Percentiles rank a stretch among this genome's conserved stretches.
phyloP scores from a whole-genome alignment of 2,888 invertebrate genomes.

The Cylindroiulus punctatus region DNA sequence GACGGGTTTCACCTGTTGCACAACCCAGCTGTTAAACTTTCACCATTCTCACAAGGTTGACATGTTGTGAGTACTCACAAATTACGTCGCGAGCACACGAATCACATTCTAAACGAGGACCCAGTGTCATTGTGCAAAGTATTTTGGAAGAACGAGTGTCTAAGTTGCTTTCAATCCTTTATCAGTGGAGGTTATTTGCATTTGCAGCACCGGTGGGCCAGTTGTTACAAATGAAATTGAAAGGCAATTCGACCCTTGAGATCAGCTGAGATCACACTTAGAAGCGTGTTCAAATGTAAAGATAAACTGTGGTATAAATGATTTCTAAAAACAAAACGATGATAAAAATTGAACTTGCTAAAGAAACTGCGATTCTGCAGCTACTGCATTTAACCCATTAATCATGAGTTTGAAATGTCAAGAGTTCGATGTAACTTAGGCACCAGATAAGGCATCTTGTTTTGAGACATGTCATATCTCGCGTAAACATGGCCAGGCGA shows the following conservation, averaged over 20 bases:
- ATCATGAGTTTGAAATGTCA: not conserved
- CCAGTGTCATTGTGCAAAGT: no score
- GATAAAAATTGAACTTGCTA: not conserved
- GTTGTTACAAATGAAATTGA: no score
- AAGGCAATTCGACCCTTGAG: no score
- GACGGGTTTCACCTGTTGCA: not conserved
- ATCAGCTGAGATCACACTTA: no score
- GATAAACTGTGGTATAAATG: not conserved
- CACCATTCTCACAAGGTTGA: not conserved
- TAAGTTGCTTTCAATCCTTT: no score
- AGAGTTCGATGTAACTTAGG: not conserved
- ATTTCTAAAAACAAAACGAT: not conserved
- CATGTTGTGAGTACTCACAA: not conserved
- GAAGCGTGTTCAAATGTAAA: no score
- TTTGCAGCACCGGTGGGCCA: no score
- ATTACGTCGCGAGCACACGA: no score
- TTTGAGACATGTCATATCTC: not conserved
- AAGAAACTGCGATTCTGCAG: not conserved
- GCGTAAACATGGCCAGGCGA: no score
- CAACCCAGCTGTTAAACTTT: not conserved
- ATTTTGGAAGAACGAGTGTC: no score
- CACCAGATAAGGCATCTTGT: not conserved
- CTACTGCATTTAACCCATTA: constrained; percentile 16
- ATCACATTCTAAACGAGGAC: no score
- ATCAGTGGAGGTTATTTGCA: no score